Percentiles rank a stretch among this genome's conserved stretches.
Conservation (phyloP, 2,888 invertebrate genomes). For the Cephus pygmeus region DNA sequence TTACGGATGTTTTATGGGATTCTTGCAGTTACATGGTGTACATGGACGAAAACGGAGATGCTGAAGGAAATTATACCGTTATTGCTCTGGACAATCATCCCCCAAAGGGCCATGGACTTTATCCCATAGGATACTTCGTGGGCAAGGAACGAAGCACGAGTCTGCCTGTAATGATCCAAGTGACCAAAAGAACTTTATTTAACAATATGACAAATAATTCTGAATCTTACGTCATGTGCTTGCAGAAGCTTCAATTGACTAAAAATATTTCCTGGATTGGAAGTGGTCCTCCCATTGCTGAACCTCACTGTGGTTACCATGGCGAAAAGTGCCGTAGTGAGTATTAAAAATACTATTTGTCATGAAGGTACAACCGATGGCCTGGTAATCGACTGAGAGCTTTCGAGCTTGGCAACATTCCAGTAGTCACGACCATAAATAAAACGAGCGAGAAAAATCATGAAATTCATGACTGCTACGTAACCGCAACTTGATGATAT, state of each 20-base stretch:
- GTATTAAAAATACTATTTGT: slow-evolving; percentile 59
- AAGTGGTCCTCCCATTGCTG: slow-evolving; percentile 81
- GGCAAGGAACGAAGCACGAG: slow-evolving; percentile 70
- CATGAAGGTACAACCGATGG: not conserved
- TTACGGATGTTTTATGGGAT: not conserved
- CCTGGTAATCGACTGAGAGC: not conserved
- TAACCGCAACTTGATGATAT: not conserved
- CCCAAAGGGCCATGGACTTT: slow-evolving; percentile 74
- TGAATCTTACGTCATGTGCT: slow-evolving; percentile 18
- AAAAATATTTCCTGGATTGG: slow-evolving; percentile 83
- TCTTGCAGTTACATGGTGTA: slow-evolving; percentile 85
- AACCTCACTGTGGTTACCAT: slow-evolving; percentile 89
- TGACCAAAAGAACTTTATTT: slow-evolving; percentile 29
- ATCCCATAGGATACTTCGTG: slow-evolving; percentile 82
- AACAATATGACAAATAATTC: not conserved
- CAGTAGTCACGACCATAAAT: not conserved
- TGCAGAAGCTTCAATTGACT: slow-evolving; percentile 80
- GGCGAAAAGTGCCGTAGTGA: slow-evolving; percentile 92
- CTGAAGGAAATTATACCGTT: slow-evolving; percentile 93
- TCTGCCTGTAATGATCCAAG: slow-evolving; percentile 75
- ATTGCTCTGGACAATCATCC: slow-evolving; percentile 67
- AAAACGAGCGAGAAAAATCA: not conserved
- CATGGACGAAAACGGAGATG: slow-evolving; percentile 92
- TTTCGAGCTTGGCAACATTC: not conserved
- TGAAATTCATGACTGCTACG: not conserved